Percentiles rank a stretch among this genome's conserved stretches.
These are phyloP conservation scores for Cheiracanthium punctorium DNA, from an alignment of 2,888 invertebrate genomes.

Conservation along the genomic window DNA sequence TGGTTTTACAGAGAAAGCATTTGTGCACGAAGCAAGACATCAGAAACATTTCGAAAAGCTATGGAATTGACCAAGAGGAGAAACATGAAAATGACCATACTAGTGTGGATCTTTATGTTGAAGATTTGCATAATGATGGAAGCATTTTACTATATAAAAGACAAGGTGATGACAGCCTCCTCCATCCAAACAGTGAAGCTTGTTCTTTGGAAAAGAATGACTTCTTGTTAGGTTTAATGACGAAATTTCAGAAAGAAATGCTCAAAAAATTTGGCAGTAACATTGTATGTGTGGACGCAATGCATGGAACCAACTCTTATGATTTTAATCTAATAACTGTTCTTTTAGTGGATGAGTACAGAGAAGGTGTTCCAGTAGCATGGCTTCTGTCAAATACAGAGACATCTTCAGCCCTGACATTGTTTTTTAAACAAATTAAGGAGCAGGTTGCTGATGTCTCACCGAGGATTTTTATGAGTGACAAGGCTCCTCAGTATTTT, in stretches of 20 bases:
- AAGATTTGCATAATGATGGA: not conserved
- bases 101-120: not conserved
- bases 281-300: not conserved
- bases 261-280: not conserved
- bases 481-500: conserved; percentile 20
- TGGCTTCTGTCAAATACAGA: not conserved
- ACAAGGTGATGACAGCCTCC: not conserved
- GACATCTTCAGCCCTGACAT: not conserved
- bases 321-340: conserved; percentile 1
- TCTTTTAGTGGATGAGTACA: not conserved
- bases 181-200: not conserved
- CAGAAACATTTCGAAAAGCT: not conserved
- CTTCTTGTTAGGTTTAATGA: conserved; percentile 9
- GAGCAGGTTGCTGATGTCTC: not conserved
- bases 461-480: conserved; percentile 9
- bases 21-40: not conserved
- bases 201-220: not conserved
- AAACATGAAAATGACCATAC: not conserved
- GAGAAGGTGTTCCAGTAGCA: conserved; percentile 4
- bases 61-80: not conserved
- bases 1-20: not conserved
- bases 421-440: conserved; percentile 8
- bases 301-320: not conserved
- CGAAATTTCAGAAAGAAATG: conserved; percentile 18
- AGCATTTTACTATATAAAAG: not conserved